Evolutionary conservation across 2,113 vertebrate genomes (phyloP), one percentile per base, ranked within the genome.

Genomic region (Nesoenas mayeri): DNA sequence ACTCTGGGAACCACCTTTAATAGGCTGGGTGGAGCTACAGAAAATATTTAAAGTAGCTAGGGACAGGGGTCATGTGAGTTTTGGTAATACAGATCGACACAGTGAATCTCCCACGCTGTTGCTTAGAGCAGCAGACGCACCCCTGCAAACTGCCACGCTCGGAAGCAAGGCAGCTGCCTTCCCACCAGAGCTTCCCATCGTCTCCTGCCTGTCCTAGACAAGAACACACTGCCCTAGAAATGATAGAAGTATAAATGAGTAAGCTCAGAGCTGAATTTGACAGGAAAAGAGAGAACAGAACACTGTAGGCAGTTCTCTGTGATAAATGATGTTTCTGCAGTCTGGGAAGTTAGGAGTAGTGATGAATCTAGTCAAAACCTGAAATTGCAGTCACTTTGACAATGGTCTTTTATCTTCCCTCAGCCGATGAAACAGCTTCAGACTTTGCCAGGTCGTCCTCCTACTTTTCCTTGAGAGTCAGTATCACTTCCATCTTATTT

Each of bases 401-500:
- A 94, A 79, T 75, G 64, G 72, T 81, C 65, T 96, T 91, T 93
- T 89, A 84, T 82, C 38, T 79, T 91, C 42, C 54, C 44, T 86
- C 89, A 89, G 60, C 64, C 88, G 75, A 96, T 91, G 73, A 91
- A 91, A 77, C 40, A 87, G 71, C 77, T 84, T 94, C 88, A 81
- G 50, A 86, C 34, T 95, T 94, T 94, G 79, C 66, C 85, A 94
- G 62, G 38, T 91, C 78, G 66, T 94, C 89, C 89, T 94, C 72
- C 57, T 88, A 34, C 78, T 91, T 92, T 95, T 92, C 92, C 79
- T 91, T 92, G 66, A 91, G 79, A 96, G 73, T 84, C 90, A 89
- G 57, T 79, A 94, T 79, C 83, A 74, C 85, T 93, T 97, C 74
- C 79, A 85, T 94, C 60, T 94, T 93, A 82, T 73, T 95, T 95